Evolutionary conservation across 2,113 vertebrate genomes (phyloP), one percentile per base, ranked within the genome.

Genomic region (Cinclus mexicanus): DNA sequence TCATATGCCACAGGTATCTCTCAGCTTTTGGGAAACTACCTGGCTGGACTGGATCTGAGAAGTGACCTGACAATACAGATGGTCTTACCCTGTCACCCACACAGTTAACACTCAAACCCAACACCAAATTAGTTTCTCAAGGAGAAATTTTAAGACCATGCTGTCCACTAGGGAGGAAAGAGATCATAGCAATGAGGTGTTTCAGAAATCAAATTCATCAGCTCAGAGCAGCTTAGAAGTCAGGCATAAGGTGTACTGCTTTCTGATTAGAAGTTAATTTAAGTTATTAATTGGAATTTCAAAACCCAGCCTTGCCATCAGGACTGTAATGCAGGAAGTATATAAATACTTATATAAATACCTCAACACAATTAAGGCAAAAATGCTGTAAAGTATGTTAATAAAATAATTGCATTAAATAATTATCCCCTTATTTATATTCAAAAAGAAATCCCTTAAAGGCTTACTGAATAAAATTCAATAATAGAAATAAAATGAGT

Each of bases 391-490:
- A 90, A 90, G 29, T 14, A n/a, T 2, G 2, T 75, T 77, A 94
- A 71, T 59, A 65, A 92, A 96, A 83, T 65, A 78, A 92, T 53
- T 67, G 64, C 42, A 50, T 59, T 78, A 81, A 96, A 87, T 63
- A 92, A 94, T 87, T 82, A 83, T 60, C 19, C 8, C 16, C 28
- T 89, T 35, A 59, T 47, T 89, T 75, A 37, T 49, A 78, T 70
- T 87, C 8, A 52, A 52, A 92, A 92, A 90, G 1, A 90, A 93
- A 89, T 68, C 74, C 44, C 91, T 91, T 91, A 64, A 96, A 91
- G 56, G 13, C 68, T 94, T 89, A 89, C 39, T 23, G 60, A 75
- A 84, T 60, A 81, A 82, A 26, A 67, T 50, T 60, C 42, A 53
- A 35, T 23, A 64, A 29, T 35, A 55, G 83, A 92, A 91, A 91